Evolutionary conservation across 2,888 invertebrate genomes (phyloP).

Genomic region (Trissolcus japonicus): DNA sequence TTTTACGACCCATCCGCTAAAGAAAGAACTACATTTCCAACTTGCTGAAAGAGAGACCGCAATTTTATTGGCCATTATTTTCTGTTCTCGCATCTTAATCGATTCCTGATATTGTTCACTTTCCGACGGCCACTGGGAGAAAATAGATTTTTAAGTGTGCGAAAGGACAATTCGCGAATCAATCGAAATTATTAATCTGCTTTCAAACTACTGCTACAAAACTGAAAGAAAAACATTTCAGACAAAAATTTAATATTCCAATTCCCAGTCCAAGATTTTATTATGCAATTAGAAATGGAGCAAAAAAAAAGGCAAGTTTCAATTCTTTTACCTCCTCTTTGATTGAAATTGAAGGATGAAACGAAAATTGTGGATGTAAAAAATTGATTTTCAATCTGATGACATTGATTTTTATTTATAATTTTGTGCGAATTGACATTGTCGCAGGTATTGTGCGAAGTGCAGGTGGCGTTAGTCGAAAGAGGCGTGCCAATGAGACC

Average conservation of each 20-base stretch:
- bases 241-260: no score
- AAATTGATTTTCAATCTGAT: no score
- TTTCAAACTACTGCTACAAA: no score
- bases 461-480: slow-evolving; percentile 79
- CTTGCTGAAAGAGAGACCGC: slow-evolving; percentile 56
- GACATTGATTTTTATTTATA: neutral
- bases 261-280: no score
- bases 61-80: slow-evolving; percentile 62
- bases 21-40: slow-evolving; percentile 58
- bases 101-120: slow-evolving; percentile 51
- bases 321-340: no score
- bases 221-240: no score
- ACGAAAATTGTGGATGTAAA: no score
- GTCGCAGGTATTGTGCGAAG: slow-evolving; percentile 81
- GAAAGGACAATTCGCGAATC: slow-evolving; percentile 46
- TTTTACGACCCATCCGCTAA: slow-evolving; percentile 66
- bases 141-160: slow-evolving; percentile 43
- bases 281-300: no score
- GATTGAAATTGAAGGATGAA: no score
- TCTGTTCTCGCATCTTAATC: slow-evolving; percentile 57
- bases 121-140: slow-evolving; percentile 49
- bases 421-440: slow-evolving; percentile 22
- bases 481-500: slow-evolving; percentile 67
- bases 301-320: no score
- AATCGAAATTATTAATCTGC: slow-evolving; percentile 19